Base-by-base conservation (phyloP, 2,797 vertebrate species). In the Lagodon rhomboides region DNA sequence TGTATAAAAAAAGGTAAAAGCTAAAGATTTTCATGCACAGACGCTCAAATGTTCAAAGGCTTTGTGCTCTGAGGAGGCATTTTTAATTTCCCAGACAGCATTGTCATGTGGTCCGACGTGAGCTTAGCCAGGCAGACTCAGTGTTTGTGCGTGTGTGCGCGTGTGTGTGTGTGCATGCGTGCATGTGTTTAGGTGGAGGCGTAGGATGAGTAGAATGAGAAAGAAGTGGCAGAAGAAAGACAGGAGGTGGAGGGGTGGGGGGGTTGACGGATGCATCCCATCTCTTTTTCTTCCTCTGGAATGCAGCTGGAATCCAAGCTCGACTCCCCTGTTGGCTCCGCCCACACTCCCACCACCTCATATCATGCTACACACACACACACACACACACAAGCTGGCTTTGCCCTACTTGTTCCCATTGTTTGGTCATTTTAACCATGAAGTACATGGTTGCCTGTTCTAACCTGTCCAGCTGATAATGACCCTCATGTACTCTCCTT, bases 251-350 rank as follows among this genome's bases (percentile, higher is more conserved):
- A 4, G 30, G 30, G 27, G 27, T 3, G 30, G 30, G 87, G 87
- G 84, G 85, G 76, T 34, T 82, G 87, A 92, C 73, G 75, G 82
- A 91, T 91, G 81, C 86, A 87, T 91, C 88, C 82, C 90, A 79
- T 90, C 85, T 82, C 73, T 68, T 80, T 85, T 84, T 85, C 72
- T 69, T 25, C 56, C 82, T 82, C 77, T 77, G 94, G 92, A 94
- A 94, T 94, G 93, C 73, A 66, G 83, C 87, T 85, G 87, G 86
- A 93, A 91, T 92, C 74, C 79, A 86, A 90, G 77, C 86, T 84
- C 0, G 38, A 88, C 91, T 92, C 91, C 91, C 83, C 61, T 68
- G 16, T 76, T 83, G 73, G 83, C 88, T 85, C 83, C 87, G 27
- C 87, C 84, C 78, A 86, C 85, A 89, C 90, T 89, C 87, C 89